Evolutionary conservation across 2,797 vertebrate species (phyloP).

Genomic region (Hypotaenidia philippensis): DNA sequence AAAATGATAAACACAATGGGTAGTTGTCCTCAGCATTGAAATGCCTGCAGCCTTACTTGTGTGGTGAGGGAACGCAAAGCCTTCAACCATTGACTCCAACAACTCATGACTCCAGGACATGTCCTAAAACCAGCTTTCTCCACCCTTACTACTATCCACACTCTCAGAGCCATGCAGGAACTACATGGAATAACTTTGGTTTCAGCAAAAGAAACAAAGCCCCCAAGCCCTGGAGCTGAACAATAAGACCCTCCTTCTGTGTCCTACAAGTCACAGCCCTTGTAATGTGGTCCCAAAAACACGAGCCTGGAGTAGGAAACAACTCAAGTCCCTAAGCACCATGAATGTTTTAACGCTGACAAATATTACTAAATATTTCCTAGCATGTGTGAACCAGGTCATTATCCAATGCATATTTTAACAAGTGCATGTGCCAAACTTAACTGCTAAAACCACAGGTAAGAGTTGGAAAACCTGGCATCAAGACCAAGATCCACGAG

Average conservation of each 20-base stretch:
- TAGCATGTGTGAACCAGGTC: not conserved
- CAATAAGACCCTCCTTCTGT: not conserved
- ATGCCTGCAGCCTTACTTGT: not conserved
- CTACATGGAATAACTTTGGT: not conserved
- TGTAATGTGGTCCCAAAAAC: not conserved
- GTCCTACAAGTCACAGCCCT: not conserved
- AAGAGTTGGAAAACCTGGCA: not conserved
- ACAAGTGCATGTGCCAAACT: not conserved
- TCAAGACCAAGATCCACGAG: not conserved
- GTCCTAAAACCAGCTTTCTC: not conserved
- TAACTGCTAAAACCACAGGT: not conserved
- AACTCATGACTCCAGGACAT: accelerated
- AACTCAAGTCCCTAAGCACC: not conserved
- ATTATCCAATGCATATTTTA: not conserved
- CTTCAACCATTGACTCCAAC: not conserved
- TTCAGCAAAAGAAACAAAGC: not conserved
- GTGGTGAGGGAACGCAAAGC: not conserved
- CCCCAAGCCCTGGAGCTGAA: not conserved
- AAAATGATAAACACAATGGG: not conserved
- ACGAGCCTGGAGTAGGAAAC: not conserved
- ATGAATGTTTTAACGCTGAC: not conserved
- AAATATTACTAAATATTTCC: not conserved
- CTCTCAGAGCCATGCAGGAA: not conserved
- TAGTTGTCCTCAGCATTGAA: not conserved
- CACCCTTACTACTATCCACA: not conserved